A percentile compares a stretch with the other conserved stretches of the same genome.
These are phyloP conservation scores for Alectoris magna DNA, from an alignment of 2,797 vertebrate genomes.

Conservation along the genomic window DNA sequence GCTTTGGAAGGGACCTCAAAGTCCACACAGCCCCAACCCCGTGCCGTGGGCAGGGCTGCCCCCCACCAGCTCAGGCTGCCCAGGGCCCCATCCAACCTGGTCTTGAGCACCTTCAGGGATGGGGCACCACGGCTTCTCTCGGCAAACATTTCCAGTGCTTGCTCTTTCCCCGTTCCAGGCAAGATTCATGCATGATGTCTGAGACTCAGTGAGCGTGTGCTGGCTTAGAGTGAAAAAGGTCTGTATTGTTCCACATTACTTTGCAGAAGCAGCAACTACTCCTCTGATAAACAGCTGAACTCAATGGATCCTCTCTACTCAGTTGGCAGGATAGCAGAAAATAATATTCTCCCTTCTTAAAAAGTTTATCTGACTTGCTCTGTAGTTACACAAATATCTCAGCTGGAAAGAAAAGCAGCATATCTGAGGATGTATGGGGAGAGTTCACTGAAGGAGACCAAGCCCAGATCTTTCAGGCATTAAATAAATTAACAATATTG, in stretches of 20 bases:
- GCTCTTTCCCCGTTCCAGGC: neutral
- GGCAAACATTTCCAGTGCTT: neutral
- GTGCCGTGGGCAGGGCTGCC: neutral
- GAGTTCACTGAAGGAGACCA: neutral
- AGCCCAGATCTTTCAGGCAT: neutral
- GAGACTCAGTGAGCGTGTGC: neutral
- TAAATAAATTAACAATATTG: neutral
- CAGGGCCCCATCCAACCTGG: neutral
- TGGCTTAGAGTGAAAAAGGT: neutral
- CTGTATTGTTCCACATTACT: neutral
- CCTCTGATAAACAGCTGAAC: neutral
- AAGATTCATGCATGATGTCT: accelerated
- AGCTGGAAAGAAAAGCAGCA: neutral
- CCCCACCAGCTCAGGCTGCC: neutral
- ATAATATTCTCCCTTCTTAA: neutral
- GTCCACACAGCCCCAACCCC: neutral
- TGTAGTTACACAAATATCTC: neutral
- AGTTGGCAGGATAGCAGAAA: neutral
- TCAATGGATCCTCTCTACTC: neutral
- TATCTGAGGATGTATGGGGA: neutral
- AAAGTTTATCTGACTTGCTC: neutral
- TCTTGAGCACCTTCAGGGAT: neutral
- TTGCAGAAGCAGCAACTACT: neutral
- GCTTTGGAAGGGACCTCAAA: neutral
- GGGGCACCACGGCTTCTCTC: no score